These are phyloP conservation scores for Oligia strigilis DNA, from an alignment of 2,888 invertebrate genomes.

Conservation along the genomic window DNA sequence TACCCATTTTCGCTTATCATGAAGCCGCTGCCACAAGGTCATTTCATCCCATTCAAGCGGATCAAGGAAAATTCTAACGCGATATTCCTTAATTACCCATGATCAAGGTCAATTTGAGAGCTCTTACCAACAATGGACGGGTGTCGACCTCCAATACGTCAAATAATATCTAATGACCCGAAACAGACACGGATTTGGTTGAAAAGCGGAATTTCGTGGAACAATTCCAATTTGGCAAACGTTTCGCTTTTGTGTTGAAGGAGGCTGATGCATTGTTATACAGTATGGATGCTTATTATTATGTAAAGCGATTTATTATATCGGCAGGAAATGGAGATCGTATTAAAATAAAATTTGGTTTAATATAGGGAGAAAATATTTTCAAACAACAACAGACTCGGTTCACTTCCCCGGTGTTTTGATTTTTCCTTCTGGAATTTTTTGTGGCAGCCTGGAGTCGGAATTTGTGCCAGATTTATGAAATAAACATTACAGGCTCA, in stretches of 20 bases:
- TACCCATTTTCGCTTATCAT: slow-evolving; percentile 38
- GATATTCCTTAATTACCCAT: slow-evolving; percentile 48
- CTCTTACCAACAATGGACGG: slow-evolving; percentile 38
- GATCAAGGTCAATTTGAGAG: slow-evolving; percentile 52
- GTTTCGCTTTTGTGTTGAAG: slow-evolving; percentile 17
- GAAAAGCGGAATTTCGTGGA: slow-evolving; percentile 57
- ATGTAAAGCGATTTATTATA: slow-evolving; percentile 34
- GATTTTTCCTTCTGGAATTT: not conserved
- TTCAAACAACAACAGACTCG: not conserved
- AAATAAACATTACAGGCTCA: no score
- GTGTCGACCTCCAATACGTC: slow-evolving; percentile 55
- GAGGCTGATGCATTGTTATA: slow-evolving; percentile 12
- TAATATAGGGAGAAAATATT: not conserved
- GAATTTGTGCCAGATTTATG: not conserved
- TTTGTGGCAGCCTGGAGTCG: not conserved
- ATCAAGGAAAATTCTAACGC: slow-evolving; percentile 45
- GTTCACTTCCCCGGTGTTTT: not conserved
- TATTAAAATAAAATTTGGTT: not conserved
- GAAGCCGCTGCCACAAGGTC: slow-evolving; percentile 41
- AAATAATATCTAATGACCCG: slow-evolving; percentile 55
- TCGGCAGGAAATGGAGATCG: slow-evolving; percentile 8
- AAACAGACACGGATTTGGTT: slow-evolving; percentile 54
- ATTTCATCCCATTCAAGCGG: slow-evolving; percentile 33
- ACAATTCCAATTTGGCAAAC: slow-evolving; percentile 61
- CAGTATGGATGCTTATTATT: slow-evolving; percentile 20